Conservation (phyloP, 2,888 invertebrate species). For the Ormyrus thymus region DNA sequence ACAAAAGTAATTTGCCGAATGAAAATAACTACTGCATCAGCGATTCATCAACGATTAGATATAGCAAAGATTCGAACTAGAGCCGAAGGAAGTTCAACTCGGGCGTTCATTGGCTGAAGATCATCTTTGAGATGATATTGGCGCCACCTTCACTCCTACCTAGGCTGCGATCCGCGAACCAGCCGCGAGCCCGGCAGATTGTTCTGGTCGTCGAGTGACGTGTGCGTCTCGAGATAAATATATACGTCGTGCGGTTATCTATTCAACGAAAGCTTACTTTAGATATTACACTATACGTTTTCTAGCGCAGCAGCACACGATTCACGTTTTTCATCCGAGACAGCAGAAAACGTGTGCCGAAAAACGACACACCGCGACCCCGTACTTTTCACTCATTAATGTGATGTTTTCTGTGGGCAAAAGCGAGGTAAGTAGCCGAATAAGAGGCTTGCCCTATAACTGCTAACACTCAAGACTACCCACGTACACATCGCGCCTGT, state of each 20-base stretch:
- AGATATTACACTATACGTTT: neutral
- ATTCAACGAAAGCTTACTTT: too few species aligned
- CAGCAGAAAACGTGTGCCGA: constrained; percentile 66
- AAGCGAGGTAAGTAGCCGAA: constrained; percentile 69
- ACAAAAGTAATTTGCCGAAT: too few species aligned
- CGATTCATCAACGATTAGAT: too few species aligned
- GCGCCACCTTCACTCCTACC: constrained; percentile 30
- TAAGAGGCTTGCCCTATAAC: neutral
- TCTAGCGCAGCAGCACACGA: constrained; percentile 31
- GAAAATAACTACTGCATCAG: too few species aligned
- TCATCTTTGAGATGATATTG: constrained; percentile 37
- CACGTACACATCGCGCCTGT: too few species aligned
- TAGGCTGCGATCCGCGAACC: too few species aligned
- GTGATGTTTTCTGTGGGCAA: constrained; percentile 73
- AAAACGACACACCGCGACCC: constrained; percentile 59
- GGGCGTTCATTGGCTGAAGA: constrained; percentile 12
- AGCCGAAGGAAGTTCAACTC: neutral
- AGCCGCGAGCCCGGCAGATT: constrained; percentile 39
- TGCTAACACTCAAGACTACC: too few species aligned
- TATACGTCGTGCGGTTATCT: constrained; percentile 14
- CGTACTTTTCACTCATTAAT: constrained; percentile 66
- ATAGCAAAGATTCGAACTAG: too few species aligned
- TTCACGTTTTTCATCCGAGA: constrained; percentile 57
- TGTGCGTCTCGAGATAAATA: constrained; percentile 22
- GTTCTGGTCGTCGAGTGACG: constrained; percentile 43